Evolutionary conservation across 2,797 vertebrate genomes (phyloP), one percentile per base, ranked within the genome.

Genomic region (Pogoniulus pusillus): DNA sequence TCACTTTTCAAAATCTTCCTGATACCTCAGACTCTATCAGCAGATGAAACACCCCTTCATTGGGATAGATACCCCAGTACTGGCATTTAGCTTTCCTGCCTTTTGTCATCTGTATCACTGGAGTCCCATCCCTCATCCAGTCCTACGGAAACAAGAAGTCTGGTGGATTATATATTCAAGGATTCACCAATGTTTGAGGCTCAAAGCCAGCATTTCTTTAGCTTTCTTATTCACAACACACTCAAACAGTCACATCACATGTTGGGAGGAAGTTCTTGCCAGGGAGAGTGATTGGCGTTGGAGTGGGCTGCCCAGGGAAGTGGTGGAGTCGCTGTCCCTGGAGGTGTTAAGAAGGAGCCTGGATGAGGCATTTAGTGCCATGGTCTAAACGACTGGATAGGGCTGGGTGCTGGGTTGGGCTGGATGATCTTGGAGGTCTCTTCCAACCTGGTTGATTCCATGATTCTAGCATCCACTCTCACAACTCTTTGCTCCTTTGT

Each of bases 1-100:
- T 23, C 16, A 5, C 20, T 86, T 55, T 59, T 75, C 34, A 78
- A 81, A 90, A 54, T 54, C 62, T 8, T 65, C 32, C 15, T 71
- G 26, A n/a, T 34, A 17, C 24, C 6, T 84, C 5, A 62, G 37
- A 20, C 23, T 76, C 34, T 22, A 41, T 26, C 16, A 82, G 37
- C 26, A 76, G 23, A n/a, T 0, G 2, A 87, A 69, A 17, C 14
- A 16, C 5, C 7, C 4, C 6, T 5, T 83, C 26, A 26, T 0
- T 1, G 20, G 10, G 7, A 5, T 27, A 60, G 45, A 22, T 12
- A 30, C 3, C 16, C 20, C 0, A 1, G 5, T 0, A 0, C 8
- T 75, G 64, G 30, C 34, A 59, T 84, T 84, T 51, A 65, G 6
- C 19, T 15, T 32, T 91, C 8, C 26, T 75, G 41, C 9, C 45